A percentile compares a stretch with the other conserved stretches of the same genome.
Conservation (phyloP, 2,888 invertebrate species). For the Orchestes rusci region DNA sequence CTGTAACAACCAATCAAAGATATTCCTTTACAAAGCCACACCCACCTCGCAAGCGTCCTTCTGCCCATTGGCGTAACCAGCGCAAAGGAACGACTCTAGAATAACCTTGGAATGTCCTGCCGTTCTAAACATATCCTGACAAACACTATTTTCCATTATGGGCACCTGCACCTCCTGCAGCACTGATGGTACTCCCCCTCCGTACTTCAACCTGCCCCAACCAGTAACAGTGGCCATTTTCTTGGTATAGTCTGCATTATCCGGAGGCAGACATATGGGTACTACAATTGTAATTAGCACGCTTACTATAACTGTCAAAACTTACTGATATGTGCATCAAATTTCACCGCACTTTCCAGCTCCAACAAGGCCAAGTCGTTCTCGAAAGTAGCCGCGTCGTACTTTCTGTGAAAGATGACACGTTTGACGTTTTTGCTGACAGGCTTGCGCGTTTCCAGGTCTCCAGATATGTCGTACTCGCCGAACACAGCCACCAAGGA, state of each 20-base stretch:
- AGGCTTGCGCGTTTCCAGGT: constrained; percentile 69
- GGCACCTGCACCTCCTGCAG: constrained; percentile 86
- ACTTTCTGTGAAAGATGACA: constrained; percentile 82
- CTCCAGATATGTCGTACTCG: constrained; percentile 83
- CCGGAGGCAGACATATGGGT: constrained; percentile 84
- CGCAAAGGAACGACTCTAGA: constrained; percentile 80
- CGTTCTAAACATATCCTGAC: constrained; percentile 90
- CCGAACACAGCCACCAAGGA: constrained; percentile 87
- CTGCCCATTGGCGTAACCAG: constrained; percentile 86
- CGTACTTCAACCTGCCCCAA: constrained; percentile 87
- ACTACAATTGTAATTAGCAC: constrained; percentile 47
- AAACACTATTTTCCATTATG: constrained; percentile 83
- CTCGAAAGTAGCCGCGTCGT: constrained; percentile 86
- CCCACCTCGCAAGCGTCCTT: constrained; percentile 86
- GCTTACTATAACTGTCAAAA: constrained; percentile 9
- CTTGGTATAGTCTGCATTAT: constrained; percentile 74
- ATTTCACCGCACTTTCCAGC: constrained; percentile 73
- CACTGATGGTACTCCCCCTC: constrained; percentile 83
- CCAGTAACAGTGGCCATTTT: constrained; percentile 85
- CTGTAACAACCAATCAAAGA: constrained; percentile 43
- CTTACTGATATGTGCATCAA: constrained; percentile 76
- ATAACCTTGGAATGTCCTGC: constrained; percentile 85
- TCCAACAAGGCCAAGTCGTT: constrained; percentile 86
- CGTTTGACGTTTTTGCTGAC: constrained; percentile 76
- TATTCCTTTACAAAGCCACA: background rate